These are phyloP conservation scores for Mus caroli DNA, from an alignment of 2,797 vertebrate species.

Conservation along the genomic window DNA sequence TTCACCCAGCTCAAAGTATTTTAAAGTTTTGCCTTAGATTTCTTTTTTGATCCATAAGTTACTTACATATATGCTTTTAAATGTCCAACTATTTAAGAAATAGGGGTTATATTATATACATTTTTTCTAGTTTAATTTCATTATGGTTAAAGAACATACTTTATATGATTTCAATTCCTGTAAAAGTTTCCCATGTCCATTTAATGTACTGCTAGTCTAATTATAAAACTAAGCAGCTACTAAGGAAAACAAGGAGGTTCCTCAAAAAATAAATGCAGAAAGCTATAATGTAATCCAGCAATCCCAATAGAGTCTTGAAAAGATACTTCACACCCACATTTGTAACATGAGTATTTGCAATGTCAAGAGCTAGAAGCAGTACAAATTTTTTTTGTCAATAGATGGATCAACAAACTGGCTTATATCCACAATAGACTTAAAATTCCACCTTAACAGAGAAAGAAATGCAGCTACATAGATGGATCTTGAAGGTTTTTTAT, in stretches of 20 bases:
- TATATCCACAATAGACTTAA: neutral
- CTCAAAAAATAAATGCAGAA: conserved; percentile 33
- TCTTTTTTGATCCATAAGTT: conserved; percentile 21
- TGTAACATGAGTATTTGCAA: neutral
- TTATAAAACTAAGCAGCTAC: neutral
- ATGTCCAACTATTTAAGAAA: conserved; percentile 4
- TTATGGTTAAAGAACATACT: conserved; percentile 37
- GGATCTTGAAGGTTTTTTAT: conserved; percentile 24
- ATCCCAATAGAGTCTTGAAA: neutral
- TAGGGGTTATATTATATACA: neutral
- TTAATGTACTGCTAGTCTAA: neutral
- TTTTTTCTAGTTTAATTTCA: conserved; percentile 63
- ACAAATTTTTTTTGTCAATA: neutral
- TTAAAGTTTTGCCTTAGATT: conserved; percentile 35
- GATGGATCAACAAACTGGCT: neutral
- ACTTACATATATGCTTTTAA: conserved; percentile 37
- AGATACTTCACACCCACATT: conserved; percentile 17
- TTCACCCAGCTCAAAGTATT: conserved; percentile 62
- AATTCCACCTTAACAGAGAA: conserved; percentile 19
- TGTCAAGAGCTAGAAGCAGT: neutral
- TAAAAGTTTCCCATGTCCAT: neutral
- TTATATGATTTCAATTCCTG: conserved; percentile 52
- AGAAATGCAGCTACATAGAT: conserved; percentile 11
- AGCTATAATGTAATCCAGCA: neutral
- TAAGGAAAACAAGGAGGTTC: neutral